Conservation (phyloP, 2,797 vertebrate species). For the Artibeus lituratus region DNA sequence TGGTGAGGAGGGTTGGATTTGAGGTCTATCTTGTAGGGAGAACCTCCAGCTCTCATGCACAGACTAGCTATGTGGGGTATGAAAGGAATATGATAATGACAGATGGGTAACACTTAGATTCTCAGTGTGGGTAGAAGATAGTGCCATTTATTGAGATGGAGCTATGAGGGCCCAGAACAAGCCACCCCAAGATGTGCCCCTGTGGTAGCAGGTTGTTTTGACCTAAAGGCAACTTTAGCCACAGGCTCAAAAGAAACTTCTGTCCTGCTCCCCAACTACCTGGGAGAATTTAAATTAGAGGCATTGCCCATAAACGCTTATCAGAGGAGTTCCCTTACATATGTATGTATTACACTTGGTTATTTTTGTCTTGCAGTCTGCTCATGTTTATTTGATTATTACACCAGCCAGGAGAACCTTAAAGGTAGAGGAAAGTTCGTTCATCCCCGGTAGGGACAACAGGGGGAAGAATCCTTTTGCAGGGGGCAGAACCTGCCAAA, state of each 20-base stretch:
- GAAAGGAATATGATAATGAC: not conserved
- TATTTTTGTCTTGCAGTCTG: not conserved
- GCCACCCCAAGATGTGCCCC: not conserved
- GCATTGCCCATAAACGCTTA: not conserved
- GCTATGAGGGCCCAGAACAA: not conserved
- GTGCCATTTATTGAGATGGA: not conserved
- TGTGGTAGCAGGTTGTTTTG: not conserved
- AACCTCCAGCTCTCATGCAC: not conserved
- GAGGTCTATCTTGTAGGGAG: not conserved
- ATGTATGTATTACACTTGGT: not conserved
- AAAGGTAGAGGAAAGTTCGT: not conserved
- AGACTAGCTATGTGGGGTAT: not conserved
- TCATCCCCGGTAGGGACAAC: not conserved
- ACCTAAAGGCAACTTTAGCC: too few relatives aligned
- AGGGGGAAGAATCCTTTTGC: not conserved
- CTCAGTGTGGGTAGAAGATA: not conserved
- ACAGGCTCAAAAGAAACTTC: not conserved
- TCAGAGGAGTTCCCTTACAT: not conserved
- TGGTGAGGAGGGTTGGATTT: not conserved
- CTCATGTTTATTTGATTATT: not conserved
- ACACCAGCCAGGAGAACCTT: not conserved
- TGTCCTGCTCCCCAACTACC: too few relatives aligned
- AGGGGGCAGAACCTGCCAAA: not conserved
- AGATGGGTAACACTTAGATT: not conserved
- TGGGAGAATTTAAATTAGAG: not conserved